Conservation (phyloP, 23 tunicate species). For the Ascidia mentula region DNA sequence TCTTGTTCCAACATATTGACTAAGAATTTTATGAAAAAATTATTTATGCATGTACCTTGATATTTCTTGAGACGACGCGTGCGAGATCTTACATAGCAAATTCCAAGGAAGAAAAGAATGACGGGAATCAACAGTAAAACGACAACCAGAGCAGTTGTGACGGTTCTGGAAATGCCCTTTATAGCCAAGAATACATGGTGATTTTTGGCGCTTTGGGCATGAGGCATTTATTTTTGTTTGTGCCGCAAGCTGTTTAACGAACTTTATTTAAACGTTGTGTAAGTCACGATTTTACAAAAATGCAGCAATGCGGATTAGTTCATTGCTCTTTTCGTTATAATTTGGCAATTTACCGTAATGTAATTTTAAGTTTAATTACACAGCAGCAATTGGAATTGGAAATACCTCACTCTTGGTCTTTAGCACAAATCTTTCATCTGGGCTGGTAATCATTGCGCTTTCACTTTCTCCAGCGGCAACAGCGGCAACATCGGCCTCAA, state of each 20-base stretch:
- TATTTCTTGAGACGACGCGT: slow-evolving; percentile 43
- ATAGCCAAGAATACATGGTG: neutral
- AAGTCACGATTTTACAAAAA: no score
- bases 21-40: no score
- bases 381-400: no score
- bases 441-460: neutral
- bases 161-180: slow-evolving; percentile 6
- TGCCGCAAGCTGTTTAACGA: no score
- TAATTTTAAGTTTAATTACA: no score
- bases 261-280: no score
- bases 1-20: no score
- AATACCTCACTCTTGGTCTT: neutral
- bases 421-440: neutral
- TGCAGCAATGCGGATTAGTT: no score
- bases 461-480: neutral
- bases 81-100: slow-evolving; percentile 30
- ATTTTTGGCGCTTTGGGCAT: neutral
- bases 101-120: slow-evolving; percentile 16
- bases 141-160: slow-evolving; percentile 23
- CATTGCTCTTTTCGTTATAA: no score
- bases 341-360: no score
- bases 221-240: neutral
- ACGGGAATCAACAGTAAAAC: slow-evolving; percentile 41
- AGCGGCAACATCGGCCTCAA: neutral
- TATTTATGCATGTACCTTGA: slow-evolving; percentile 57